Evolutionary conservation across 1,140 invertebrate species (phyloP).

Genomic region (Penaeus japonicus): DNA sequence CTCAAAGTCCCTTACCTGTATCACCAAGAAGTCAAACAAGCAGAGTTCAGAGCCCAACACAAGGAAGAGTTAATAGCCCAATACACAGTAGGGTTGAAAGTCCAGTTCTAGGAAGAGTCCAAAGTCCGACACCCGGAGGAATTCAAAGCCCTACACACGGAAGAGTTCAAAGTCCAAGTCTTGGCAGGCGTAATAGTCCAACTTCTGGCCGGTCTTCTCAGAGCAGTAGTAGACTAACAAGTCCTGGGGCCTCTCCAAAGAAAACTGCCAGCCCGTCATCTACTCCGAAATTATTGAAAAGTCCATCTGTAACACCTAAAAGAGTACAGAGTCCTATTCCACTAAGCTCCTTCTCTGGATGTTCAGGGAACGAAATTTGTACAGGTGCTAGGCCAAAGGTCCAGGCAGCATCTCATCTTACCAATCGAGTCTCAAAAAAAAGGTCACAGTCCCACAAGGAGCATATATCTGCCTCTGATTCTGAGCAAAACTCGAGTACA

Average conservation of each 20-base stretch:
- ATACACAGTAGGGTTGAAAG: neutral
- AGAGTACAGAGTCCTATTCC: neutral
- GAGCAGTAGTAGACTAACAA: neutral
- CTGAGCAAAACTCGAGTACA: slow-evolving; percentile 10
- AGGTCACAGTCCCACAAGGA: neutral
- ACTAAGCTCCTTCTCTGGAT: neutral
- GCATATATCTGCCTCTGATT: slow-evolving; percentile 13
- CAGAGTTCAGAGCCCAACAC: neutral
- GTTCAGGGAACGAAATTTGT: neutral
- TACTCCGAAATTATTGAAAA: slow-evolving; percentile 17
- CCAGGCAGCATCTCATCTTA: no score
- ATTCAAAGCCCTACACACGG: neutral
- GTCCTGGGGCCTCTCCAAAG: neutral
- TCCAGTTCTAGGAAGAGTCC: neutral
- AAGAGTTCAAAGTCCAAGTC: neutral
- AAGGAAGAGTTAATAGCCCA: neutral
- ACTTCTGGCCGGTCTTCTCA: neutral
- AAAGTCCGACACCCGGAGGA: slow-evolving; percentile 7
- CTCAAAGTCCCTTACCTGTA: slow-evolving; percentile 17
- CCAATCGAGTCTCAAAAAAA: neutral
- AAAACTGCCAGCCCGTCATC: neutral
- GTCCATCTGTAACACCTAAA: neutral
- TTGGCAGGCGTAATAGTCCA: neutral
- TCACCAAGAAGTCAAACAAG: slow-evolving; percentile 10
- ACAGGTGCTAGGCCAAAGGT: slow-evolving; percentile 6